Evolutionary conservation across 2,113 vertebrate species (phyloP), one percentile per base, ranked within the genome.

Genomic region (Dipodomys ordii): DNA sequence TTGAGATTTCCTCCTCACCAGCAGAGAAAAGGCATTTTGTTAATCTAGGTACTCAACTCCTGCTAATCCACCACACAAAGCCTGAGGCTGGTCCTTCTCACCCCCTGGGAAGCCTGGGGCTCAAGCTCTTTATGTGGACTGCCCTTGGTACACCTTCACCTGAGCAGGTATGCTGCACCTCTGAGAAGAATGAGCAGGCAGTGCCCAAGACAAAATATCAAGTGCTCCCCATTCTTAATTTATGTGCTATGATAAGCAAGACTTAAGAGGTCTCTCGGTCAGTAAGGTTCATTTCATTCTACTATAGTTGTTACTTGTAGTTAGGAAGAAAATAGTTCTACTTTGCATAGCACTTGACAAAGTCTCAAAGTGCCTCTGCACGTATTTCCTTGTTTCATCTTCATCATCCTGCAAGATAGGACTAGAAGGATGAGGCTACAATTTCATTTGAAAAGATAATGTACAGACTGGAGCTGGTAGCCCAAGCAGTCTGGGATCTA

Each of bases 361-460:
- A 28, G 53, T 35, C 83, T 92, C 78, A 35, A n/a, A 93, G 44
- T 30, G 18, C 57, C 83, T 49, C 6, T 28, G 2, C 71, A 67
- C 64, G 28, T 23, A 88, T 68, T 32, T 57, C 57, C 6, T 88
- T 53, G 28, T 53, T 19, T 92, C 32, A 53, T 84, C 92, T 83
- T 91, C 67, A 80, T 4, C 65, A 32, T 19, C 16, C 18, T 72
- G 9, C 30, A 19, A 88, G 23, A 86, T 3, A 85, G 67, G 25
- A 25, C 53, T 32, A 78, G 76, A 30, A 78, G 25, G 49, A 11
- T 92, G 28, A 19, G 78, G 10, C 12, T 39, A 79, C 46, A 32
- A 85, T 74, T n/a, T 39, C 81, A 46, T n/a, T 77, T 35, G 25
- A 44, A 85, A 93, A 91, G 44, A 83, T 27, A 15, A n/a, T 74